Evolutionary conservation across 2,888 invertebrate species (phyloP), one percentile per base, ranked within the genome.

Genomic region (Patella caerulea): DNA sequence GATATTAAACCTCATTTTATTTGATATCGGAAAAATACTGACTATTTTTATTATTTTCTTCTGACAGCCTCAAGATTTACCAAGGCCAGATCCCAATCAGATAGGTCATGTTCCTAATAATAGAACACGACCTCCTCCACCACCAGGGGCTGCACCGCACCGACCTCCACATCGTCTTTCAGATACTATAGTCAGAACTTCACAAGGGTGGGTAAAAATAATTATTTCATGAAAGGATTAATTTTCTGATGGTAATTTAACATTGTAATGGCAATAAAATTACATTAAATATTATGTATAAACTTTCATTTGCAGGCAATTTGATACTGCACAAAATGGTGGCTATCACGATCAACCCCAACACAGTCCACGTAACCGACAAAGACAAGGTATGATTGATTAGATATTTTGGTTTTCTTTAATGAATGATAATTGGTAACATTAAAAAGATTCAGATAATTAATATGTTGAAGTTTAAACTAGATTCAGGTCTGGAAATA

Each of bases 141-240:
- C 70, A 14, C 79, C 83, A 70, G 81, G 83, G 19, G 82, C 79
- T 54, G 83, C 82, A 9, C 82, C 84, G 29, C 82, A 88, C 88
- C 91, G 86, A 84, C 91, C 92, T 2, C 91, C 92, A 34, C 92
- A 93, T 78, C 90, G 91, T 78, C 91, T 95, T 77, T 94, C 95
- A 0, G 94, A 95, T 80, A 93, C 94, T 17, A 83, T 88, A n/a
- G 75, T 75, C 55, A 75, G 82, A 73, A 84, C 83, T 34, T 84
- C 78, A 55, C 85, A 86, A 74, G 83, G 86, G 88, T 88, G 75
- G 74, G 83, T 79, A 55, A 2, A 15, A 34, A 14, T 15, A 76
- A n/a, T 69, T 29, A 17, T 75, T 19, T 19, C 65, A 11, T 24
- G 19, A 12, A 24, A 65, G 0, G 19, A n/a, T 15, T 24, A 24